phyloP scores from a whole-genome alignment of 2,797 vertebrate genomes.

The Rhinophrynus dorsalis region DNA sequence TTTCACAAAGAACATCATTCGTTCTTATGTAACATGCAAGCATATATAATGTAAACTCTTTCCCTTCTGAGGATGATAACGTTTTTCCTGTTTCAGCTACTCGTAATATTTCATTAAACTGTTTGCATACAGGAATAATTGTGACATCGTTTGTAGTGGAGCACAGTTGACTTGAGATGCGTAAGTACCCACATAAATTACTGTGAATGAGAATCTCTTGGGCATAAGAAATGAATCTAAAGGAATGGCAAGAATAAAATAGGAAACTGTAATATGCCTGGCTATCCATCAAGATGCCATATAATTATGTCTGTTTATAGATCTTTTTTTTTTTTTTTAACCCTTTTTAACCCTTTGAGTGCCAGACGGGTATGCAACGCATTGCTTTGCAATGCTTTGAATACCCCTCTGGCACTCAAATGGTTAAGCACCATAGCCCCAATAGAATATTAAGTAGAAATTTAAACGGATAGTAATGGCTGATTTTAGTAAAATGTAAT shows the following conservation, averaged over 20 bases:
- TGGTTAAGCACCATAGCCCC: too few species aligned
- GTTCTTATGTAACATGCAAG: too few species aligned
- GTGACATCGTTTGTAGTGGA: conserved; percentile 43
- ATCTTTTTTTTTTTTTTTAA: too few species aligned
- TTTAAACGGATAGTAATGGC: too few species aligned
- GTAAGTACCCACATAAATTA: conserved; percentile 47
- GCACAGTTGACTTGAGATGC: conserved; percentile 40
- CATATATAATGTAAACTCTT: conserved; percentile 6
- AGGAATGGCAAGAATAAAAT: conserved; percentile 20
- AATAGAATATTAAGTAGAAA: too few species aligned
- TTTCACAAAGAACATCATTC: too few species aligned
- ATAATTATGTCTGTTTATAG: neutral
- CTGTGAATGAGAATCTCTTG: conserved; percentile 38
- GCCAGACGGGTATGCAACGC: too few species aligned
- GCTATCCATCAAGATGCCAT: neutral
- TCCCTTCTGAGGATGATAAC: conserved; percentile 2
- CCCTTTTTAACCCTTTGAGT: too few species aligned
- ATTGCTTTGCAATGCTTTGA: too few species aligned
- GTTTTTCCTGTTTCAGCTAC: conserved; percentile 32
- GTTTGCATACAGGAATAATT: conserved; percentile 47
- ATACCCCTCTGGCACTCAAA: too few species aligned
- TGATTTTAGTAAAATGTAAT: too few species aligned
- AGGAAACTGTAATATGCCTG: neutral
- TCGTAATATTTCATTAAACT: conserved; percentile 44
- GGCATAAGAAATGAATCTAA: conserved; percentile 40